Percentiles rank a stretch among this genome's conserved stretches.
phyloP scores from a whole-genome alignment of 1,140 invertebrate genomes.

The Euura saliciscinereae region DNA sequence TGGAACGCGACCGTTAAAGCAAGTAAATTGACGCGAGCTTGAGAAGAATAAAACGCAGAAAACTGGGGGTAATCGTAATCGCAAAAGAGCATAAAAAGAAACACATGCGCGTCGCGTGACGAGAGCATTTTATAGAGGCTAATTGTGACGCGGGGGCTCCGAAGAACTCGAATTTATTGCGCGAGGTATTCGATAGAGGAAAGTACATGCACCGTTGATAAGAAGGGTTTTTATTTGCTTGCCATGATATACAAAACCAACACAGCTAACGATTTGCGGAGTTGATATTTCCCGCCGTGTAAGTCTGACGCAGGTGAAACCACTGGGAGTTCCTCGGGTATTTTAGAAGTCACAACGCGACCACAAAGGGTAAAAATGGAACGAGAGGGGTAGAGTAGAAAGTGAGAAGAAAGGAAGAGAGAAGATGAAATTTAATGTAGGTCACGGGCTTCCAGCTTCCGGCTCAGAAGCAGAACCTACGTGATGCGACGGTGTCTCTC shows the following conservation, averaged over 20 bases:
- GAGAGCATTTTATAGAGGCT: neutral
- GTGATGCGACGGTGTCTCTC: no score
- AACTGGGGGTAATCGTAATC: neutral
- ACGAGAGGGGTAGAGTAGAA: neutral
- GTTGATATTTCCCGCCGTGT: neutral
- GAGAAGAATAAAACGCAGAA: neutral
- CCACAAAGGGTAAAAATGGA: neutral
- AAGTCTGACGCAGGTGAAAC: neutral
- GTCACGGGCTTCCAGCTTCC: conserved; percentile 1
- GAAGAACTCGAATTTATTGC: neutral
- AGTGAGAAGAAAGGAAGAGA: neutral
- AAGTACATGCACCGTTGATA: neutral
- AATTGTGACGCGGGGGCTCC: neutral
- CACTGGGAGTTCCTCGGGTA: neutral
- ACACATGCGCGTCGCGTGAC: neutral
- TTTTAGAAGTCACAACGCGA: neutral
- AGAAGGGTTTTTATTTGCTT: neutral
- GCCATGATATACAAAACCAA: neutral
- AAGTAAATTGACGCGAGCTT: neutral
- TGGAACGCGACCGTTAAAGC: no score
- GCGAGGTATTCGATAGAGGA: neutral
- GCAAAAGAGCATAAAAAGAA: neutral
- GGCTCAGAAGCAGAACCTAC: neutral
- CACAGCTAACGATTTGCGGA: neutral
- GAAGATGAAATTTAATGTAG: neutral